Evolutionary conservation across 2,888 invertebrate species (phyloP).

Genomic region (Neoaliturus tenellus): DNA sequence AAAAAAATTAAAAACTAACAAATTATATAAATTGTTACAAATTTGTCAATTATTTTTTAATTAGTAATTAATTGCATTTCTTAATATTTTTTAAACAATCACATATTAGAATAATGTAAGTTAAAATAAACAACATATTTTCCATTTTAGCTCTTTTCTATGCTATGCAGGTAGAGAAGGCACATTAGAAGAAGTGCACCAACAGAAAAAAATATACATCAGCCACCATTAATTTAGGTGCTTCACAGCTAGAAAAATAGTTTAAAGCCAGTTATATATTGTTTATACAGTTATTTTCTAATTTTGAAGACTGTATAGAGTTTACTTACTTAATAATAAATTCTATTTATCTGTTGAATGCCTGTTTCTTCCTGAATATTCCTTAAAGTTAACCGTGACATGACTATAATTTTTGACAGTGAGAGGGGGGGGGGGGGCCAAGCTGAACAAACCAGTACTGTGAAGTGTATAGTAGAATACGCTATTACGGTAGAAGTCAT

Average conservation of each 20-base stretch:
- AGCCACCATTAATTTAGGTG: neutral
- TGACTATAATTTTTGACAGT: too few relatives aligned
- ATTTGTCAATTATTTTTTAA: neutral
- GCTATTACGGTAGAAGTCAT: too few relatives aligned
- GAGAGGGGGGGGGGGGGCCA: too few relatives aligned
- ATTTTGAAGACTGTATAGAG: constrained; percentile 3
- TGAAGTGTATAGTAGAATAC: too few relatives aligned
- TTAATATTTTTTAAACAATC: neutral
- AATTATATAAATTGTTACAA: too few relatives aligned
- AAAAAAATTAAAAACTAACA: too few relatives aligned
- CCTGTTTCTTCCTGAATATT: neutral
- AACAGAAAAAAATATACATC: too few relatives aligned
- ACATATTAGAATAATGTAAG: neutral
- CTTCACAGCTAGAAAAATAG: neutral
- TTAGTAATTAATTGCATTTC: neutral
- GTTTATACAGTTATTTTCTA: neutral
- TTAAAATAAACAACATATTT: neutral
- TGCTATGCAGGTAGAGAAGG: neutral
- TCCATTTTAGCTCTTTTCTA: neutral
- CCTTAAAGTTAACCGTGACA: too few relatives aligned
- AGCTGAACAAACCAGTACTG: too few relatives aligned
- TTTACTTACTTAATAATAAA: neutral
- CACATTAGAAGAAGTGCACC: too few relatives aligned
- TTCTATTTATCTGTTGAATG: constrained; percentile 1
- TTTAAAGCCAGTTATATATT: neutral